phyloP scores from a whole-genome alignment of 2,797 vertebrate genomes.

The Megaceryle alcyon region DNA sequence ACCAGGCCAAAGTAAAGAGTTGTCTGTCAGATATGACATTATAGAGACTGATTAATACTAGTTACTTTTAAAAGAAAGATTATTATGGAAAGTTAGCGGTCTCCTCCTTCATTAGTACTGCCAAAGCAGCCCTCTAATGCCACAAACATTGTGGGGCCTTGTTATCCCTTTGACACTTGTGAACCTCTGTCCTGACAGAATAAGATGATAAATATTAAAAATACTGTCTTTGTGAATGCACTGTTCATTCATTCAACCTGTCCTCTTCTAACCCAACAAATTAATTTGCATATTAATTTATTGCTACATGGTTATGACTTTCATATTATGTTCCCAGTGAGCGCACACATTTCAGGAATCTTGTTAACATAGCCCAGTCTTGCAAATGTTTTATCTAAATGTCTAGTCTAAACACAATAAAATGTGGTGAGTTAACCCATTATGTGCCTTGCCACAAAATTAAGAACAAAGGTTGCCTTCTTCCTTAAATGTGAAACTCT shows the following conservation, averaged over 20 bases:
- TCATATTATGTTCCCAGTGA: neutral
- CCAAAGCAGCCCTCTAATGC: neutral
- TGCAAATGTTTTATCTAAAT: neutral
- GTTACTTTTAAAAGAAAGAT: neutral
- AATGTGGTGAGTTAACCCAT: neutral
- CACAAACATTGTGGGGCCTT: neutral
- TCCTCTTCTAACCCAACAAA: neutral
- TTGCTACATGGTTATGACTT: neutral
- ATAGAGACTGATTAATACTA: neutral
- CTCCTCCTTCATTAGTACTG: neutral
- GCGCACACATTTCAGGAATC: neutral
- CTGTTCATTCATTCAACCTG: neutral
- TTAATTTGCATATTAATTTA: neutral
- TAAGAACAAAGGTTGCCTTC: neutral
- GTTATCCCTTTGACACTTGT: neutral
- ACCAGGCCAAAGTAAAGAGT: neutral
- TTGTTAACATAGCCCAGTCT: neutral
- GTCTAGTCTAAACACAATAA: neutral
- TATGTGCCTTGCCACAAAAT: neutral
- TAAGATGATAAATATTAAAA: neutral
- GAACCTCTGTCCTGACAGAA: neutral
- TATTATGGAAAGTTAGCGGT: neutral
- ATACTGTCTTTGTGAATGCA: neutral
- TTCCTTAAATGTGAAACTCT: neutral
- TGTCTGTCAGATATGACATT: neutral